Conservation (phyloP, 2,113 vertebrate genomes). For the Beaufortia kweichowensis region DNA sequence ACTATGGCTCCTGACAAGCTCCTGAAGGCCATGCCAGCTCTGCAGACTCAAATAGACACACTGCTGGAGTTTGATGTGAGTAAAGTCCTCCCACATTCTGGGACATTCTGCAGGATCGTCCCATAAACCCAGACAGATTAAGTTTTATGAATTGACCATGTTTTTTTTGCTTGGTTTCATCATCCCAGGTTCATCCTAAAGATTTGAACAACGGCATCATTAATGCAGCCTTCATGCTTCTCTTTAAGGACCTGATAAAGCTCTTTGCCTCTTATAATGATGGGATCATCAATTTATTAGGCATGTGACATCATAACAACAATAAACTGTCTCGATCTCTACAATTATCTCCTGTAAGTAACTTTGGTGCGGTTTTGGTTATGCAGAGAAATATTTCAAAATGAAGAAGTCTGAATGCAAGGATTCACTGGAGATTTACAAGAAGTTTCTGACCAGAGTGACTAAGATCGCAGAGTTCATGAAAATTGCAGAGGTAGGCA, state of each 20-base stretch:
- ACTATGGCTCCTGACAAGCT: slow-evolving; percentile 97
- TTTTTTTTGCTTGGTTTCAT: neutral
- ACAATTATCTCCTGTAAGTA: neutral
- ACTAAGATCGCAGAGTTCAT: slow-evolving; percentile 98
- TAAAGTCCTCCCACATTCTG: slow-evolving; percentile 46
- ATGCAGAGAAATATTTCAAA: slow-evolving; percentile 98
- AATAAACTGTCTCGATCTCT: neutral
- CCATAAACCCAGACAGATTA: neutral
- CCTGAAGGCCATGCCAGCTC: slow-evolving; percentile 95
- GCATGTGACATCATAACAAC: slow-evolving; percentile 65
- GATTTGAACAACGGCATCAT: slow-evolving; percentile 97
- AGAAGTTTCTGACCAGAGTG: slow-evolving; percentile 96
- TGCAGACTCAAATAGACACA: slow-evolving; percentile 95
- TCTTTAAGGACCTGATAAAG: slow-evolving; percentile 99
- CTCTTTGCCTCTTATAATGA: slow-evolving; percentile 99
- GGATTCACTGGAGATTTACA: slow-evolving; percentile 98
- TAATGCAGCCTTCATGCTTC: slow-evolving; percentile 93
- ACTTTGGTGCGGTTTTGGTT: neutral
- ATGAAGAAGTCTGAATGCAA: slow-evolving; percentile 99
- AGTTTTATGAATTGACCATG: neutral
- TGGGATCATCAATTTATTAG: slow-evolving; percentile 98
- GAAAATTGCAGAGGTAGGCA: slow-evolving; percentile 92
- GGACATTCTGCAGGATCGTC: neutral
- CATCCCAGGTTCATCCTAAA: slow-evolving; percentile 90
- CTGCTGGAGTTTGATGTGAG: slow-evolving; percentile 96